Conservation (phyloP, 2,797 vertebrate species). For the Melopsittacus undulatus region DNA sequence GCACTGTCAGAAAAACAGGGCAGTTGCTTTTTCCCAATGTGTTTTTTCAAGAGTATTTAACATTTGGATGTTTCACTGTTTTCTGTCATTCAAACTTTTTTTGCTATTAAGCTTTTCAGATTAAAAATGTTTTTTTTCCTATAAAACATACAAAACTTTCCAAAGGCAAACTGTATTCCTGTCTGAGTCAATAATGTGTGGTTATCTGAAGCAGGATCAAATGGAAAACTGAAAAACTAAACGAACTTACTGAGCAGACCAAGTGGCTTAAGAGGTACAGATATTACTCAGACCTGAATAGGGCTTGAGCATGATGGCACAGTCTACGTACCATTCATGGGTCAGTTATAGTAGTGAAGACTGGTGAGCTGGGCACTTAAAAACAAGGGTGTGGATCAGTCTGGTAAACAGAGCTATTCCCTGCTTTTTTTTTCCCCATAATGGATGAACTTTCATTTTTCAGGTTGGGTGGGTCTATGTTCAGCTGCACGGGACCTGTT, state of each 20-base stretch:
- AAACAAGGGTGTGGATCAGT: background rate
- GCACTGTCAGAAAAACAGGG: background rate
- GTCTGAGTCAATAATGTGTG: background rate
- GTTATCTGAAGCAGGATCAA: constrained; percentile 11
- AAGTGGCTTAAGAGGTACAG: background rate
- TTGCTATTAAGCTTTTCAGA: background rate
- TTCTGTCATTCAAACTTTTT: background rate
- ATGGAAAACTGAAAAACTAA: background rate
- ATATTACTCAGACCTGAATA: background rate
- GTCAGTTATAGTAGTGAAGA: background rate
- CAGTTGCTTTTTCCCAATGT: background rate
- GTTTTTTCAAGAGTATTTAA: constrained; percentile 20
- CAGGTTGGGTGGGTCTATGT: background rate
- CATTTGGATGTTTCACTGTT: constrained; percentile 19
- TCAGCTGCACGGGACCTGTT: background rate
- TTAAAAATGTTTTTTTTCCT: background rate
- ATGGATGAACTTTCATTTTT: background rate
- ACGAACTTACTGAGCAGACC: background rate
- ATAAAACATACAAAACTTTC: background rate
- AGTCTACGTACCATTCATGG: accelerated
- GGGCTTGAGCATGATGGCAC: background rate
- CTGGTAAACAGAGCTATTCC: background rate
- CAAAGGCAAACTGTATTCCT: background rate
- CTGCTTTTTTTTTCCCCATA: accelerated
- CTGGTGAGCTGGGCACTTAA: background rate